Evolutionary conservation across 2,888 invertebrate genomes (phyloP), one percentile per base, ranked within the genome.

Genomic region (Ennomos quercinarius): DNA sequence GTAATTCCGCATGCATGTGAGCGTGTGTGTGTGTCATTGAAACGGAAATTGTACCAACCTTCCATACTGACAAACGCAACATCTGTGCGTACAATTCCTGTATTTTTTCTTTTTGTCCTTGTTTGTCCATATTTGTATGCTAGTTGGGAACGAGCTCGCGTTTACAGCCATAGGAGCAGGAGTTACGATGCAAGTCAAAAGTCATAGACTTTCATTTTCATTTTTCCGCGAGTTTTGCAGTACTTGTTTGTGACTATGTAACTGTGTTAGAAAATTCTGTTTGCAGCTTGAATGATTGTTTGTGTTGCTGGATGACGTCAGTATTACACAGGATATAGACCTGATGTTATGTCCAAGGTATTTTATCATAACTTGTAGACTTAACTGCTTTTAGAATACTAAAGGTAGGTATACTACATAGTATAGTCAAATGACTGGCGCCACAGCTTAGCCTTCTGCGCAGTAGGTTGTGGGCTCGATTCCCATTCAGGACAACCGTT

Each of bases 61-160:
- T 35, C 17, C 41, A 41, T 38, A 40, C 54, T 54, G 54, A 36
- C 2, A 6, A 27, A 27, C 27, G 36, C 10, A 35, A 13, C 34
- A 3, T 34, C 45, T 47, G 58, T 66, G 66, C 64, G 55, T 64
- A 59, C 72, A 73, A 76, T 74, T 74, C 73, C 70, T 67, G 74
- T 72, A 45, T 57, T 42, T 53, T 27, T 61, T 59, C 69, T 71
- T 72, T 72, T 68, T 61, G 66, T 68, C 70, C 70, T 66, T 76
- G 66, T 75, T 72, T 62, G 66, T 65, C 74, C 71, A 66, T 72
- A 66, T 75, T 74, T 74, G 69, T 73, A 64, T 73, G 64, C 68
- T 68, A 62, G 63, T 61, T 62, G 63, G 57, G 52, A 65, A 52
- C 63, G 54, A 57, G 62, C 40, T 34, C 54, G 57, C 63, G 63